A percentile compares a stretch with the other conserved stretches of the same genome.
Evolutionary conservation across 1,140 invertebrate genomes (phyloP).

Genomic region (Hypsibius dujardini): DNA sequence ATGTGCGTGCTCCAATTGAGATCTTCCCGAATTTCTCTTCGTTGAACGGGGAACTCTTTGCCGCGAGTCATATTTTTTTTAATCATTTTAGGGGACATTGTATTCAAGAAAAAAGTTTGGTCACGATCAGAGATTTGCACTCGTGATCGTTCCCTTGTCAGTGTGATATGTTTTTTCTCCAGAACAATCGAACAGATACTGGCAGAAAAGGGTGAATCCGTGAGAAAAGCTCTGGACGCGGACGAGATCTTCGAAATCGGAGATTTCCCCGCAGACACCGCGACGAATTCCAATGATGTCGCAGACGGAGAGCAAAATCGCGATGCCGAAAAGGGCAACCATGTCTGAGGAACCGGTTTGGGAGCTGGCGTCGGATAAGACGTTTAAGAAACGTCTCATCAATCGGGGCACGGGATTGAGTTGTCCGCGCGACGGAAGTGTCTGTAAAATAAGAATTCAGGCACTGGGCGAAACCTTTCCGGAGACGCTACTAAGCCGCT

Average conservation of each 20-base stretch:
- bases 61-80: too few relatives aligned
- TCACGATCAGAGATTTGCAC: too few relatives aligned
- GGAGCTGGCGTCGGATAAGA: slow-evolving; percentile 12
- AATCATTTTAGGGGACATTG: too few relatives aligned
- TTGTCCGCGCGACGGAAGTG: slow-evolving; percentile 15
- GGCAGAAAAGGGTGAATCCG: slow-evolving; percentile 58
- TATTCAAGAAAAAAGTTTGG: too few relatives aligned
- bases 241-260: slow-evolving; percentile 14
- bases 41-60: too few relatives aligned
- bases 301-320: background rate
- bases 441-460: background rate
- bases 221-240: slow-evolving; percentile 34
- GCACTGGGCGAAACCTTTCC: background rate
- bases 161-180: slow-evolving; percentile 20
- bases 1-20: too few relatives aligned
- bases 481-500: background rate
- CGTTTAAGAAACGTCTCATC: background rate
- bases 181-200: slow-evolving; percentile 67
- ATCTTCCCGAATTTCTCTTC: too few relatives aligned
- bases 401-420: background rate
- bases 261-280: background rate
- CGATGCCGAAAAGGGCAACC: background rate
- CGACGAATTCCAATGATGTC: background rate
- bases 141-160: too few relatives aligned
- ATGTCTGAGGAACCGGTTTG: background rate